Conservation (phyloP, 2,888 invertebrate species). For the Pristionchus fissidentatus region DNA sequence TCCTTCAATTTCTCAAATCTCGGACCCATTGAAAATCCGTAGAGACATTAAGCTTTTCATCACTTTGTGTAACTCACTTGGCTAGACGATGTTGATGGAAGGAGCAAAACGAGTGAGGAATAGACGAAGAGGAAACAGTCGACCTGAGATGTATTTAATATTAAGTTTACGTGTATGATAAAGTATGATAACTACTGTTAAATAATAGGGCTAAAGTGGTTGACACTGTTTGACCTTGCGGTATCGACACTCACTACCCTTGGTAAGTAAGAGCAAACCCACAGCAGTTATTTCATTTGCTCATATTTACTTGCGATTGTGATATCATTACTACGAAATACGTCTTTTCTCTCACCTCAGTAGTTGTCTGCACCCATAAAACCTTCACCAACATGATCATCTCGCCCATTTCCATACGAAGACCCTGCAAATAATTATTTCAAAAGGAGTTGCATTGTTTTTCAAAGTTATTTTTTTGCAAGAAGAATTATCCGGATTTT, state of each 20-base stretch:
- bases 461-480: neutral
- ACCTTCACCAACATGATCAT: constrained; percentile 59
- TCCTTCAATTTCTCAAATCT: neutral
- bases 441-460: neutral
- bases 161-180: too few species aligned
- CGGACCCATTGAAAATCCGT: too few species aligned
- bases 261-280: too few species aligned
- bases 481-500: neutral
- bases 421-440: constrained; percentile 49
- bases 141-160: constrained; percentile 30
- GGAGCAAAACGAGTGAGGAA: constrained; percentile 59
- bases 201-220: too few species aligned
- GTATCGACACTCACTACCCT: too few species aligned
- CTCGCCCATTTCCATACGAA: constrained; percentile 61
- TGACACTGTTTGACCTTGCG: too few species aligned
- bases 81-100: constrained; percentile 50
- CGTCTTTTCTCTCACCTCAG: neutral
- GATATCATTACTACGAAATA: too few species aligned
- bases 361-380: constrained; percentile 21
- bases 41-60: neutral
- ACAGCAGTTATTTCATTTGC: too few species aligned
- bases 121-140: constrained; percentile 66
- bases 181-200: too few species aligned
- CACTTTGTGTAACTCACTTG: neutral
- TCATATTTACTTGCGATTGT: too few species aligned